Evolutionary conservation across 2,113 vertebrate genomes (phyloP), one percentile per base, ranked within the genome.

Genomic region (Alethe diademata): DNA sequence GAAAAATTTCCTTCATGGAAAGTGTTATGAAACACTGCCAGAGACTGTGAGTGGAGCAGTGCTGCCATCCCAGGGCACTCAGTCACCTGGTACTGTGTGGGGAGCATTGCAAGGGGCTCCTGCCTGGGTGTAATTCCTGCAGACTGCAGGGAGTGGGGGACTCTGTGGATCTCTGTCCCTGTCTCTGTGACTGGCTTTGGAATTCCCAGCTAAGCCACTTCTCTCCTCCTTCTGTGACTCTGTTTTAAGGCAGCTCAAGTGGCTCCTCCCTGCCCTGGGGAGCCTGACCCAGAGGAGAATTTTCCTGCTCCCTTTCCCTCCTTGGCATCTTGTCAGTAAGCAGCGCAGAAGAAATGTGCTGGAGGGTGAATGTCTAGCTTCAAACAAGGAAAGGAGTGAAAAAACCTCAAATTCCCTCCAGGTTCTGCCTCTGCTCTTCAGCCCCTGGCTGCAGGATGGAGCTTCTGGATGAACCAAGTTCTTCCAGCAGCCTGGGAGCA

Each of bases 51-150:
- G 9, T n/a, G 36, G 31, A 28, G 50, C 51, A 16, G 23, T 31
- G 47, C 70, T 71, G 42, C 47, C 51, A 4, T 43, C 19, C 58
- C 70, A 14, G n/a, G 40, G 35, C 38, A 13, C 42, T 16, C 33
- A 2, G 11, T 24, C 3, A 24, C n/a, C 65, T n/a, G 31, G 20
- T n/a, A 48, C 43, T 73, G 23, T 2, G 0, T 23, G 47, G 62
- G 76, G 20, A 79, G 66, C 26, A 5, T 0, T 35, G 56, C 19
- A 6, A 42, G 31, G 69, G 3, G 42, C 33, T 88, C 25, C 74
- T 80, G 42, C 42, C 56, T 58, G 15, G 17, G 2, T 18, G 18
- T 2, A 2, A 10, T 50, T 42, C 38, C 48, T 92, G 50, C 50
- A 48, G 60, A 2, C 20, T 5, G 16, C 33, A 36, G 50, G 66